A percentile compares a stretch with the other conserved stretches of the same genome.
phyloP scores from a whole-genome alignment of 2,113 vertebrate species.

The Clupea harengus region DNA sequence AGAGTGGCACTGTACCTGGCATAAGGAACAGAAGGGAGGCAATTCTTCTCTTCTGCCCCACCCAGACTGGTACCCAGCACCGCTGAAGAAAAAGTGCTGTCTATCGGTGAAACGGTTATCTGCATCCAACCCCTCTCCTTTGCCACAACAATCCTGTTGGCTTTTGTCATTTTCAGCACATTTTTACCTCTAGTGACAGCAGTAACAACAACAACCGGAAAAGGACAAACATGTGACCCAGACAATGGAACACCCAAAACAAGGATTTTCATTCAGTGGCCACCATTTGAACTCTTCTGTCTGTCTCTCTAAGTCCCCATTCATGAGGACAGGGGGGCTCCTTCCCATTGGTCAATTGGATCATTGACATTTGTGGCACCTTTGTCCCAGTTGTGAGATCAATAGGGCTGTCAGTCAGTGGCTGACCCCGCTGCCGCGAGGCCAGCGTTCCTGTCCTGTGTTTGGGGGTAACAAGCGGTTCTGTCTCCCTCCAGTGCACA shows the following conservation, averaged over 20 bases:
- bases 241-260: constrained; percentile 49
- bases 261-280: constrained; percentile 34
- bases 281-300: neutral
- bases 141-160: neutral
- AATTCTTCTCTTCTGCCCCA: neutral
- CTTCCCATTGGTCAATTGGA: neutral
- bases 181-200: neutral
- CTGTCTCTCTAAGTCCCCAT: neutral
- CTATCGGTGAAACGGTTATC: neutral
- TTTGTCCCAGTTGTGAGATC: constrained; percentile 9
- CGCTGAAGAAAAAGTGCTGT: neutral
- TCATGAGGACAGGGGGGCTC: neutral
- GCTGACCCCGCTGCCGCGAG: neutral
- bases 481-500: neutral
- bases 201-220: constrained; percentile 1
- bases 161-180: neutral
- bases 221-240: neutral
- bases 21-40: neutral
- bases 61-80: neutral
- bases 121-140: neutral
- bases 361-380: neutral
- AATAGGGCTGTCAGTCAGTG: neutral
- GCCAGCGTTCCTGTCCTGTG: neutral
- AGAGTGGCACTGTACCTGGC: neutral
- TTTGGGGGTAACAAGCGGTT: constrained; percentile 5